Evolutionary conservation across 2,888 invertebrate genomes (phyloP), one percentile per base, ranked within the genome.

Genomic region (Chrysomela aeneicollis): DNA sequence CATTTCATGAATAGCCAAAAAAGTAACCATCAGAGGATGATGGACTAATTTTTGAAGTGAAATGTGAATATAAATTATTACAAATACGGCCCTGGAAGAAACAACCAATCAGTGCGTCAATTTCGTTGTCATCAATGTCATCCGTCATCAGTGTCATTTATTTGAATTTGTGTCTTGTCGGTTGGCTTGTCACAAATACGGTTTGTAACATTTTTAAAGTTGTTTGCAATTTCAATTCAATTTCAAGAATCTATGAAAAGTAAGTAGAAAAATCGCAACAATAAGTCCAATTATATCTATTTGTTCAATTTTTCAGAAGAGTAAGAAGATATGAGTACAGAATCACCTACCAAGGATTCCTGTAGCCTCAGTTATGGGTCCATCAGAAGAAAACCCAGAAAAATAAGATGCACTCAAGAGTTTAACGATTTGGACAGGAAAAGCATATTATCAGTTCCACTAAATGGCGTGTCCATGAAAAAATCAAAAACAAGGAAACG

Each of bases 321-420:
- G 2, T 42, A 8, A 1, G 4, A 42, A 42, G 42, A 42, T 42
- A 42, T 42, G 42, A 15, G 15, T 42, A 42, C n/a, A 1, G 42
- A 42, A 4, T 42, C n/a, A 15, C 4, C 15, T n/a, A 42, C 3
- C n/a, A 15, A 10, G 15, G 4, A 3, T 42, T 42, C 42, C 3
- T 35, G 35, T 35, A 12, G 35, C 35, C 2, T 15, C 2, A 46
- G 5, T 9, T 9, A 30, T 8, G 26, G 10, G 5, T 26, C 26
- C 8, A 15, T 46, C 17, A 57, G 46, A 30, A 57, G 17, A 46
- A 46, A 18, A 46, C n/a, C 22, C 22, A 42, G 57, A 57, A 57
- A 47, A 57, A 18, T 57, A 10, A 57, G 57, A 30, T 46, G 57
- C 15, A 57, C 57, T 0, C 46, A 57, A 17, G 57, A 57, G 5